These are phyloP conservation scores for Argyresthia albistria DNA, from an alignment of 2,888 invertebrate genomes.

Conservation along the genomic window DNA sequence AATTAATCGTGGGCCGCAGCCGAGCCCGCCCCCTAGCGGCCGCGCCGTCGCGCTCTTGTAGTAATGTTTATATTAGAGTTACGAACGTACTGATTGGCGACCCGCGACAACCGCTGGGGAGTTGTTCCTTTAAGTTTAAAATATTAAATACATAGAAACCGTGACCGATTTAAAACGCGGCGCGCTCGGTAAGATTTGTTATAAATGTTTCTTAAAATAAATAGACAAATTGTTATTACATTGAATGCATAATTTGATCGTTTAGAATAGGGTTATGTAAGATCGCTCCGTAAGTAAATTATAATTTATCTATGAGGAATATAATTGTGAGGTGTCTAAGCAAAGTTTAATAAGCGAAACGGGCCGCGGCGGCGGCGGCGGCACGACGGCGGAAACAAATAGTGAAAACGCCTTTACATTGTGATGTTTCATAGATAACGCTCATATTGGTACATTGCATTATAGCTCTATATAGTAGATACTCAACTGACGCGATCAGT, in stretches of 20 bases:
- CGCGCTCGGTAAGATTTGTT: slow-evolving; percentile 47
- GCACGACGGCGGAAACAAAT: slow-evolving; percentile 52
- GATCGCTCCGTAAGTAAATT: slow-evolving; percentile 69
- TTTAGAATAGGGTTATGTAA: slow-evolving; percentile 71
- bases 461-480: slow-evolving; percentile 53
- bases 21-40: slow-evolving; percentile 20
- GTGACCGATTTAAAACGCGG: slow-evolving; percentile 15
- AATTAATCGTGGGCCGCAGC: slow-evolving; percentile 34
- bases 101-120: slow-evolving; percentile 20
- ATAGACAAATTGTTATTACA: slow-evolving; percentile 65
- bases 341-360: slow-evolving; percentile 51
- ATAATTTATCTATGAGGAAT: slow-evolving; percentile 67
- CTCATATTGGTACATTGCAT: slow-evolving; percentile 56
- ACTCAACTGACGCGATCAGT: slow-evolving; percentile 54
- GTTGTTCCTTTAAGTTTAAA: slow-evolving; percentile 48
- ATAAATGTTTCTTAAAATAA: slow-evolving; percentile 43
- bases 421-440: slow-evolving; percentile 62
- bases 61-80: slow-evolving; percentile 42
- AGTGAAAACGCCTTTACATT: slow-evolving; percentile 56
- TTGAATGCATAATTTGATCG: slow-evolving; percentile 67
- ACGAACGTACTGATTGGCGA: slow-evolving; percentile 44
- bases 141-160: slow-evolving; percentile 20
- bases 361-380: slow-evolving; percentile 59
- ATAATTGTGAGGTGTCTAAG: slow-evolving; percentile 48
- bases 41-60: slow-evolving; percentile 22